These are phyloP conservation scores for Lysandra coridon DNA, from an alignment of 2,888 invertebrate species.

Conservation along the genomic window DNA sequence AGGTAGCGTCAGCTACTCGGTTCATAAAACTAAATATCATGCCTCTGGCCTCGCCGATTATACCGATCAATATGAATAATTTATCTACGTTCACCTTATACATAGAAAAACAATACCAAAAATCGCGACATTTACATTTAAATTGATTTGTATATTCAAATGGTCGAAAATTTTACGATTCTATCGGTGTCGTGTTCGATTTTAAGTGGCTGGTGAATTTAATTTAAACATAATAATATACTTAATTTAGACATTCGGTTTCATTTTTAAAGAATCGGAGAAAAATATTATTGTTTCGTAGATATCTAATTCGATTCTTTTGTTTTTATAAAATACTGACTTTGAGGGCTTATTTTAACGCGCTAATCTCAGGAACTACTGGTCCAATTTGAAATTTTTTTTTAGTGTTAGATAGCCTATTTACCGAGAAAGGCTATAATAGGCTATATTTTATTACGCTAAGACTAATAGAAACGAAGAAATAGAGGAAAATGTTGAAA, in stretches of 20 bases:
- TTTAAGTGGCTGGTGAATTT: not conserved
- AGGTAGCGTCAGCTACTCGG: not conserved
- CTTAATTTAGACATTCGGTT: not conserved
- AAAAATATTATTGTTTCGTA: not conserved
- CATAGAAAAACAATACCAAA: not conserved
- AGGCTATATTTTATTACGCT: no score
- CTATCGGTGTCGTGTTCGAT: not conserved
- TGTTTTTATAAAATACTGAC: not conserved
- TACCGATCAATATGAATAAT: conserved; percentile 2
- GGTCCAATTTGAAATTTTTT: no score
- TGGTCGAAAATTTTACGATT: not conserved
- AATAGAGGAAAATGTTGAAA: no score
- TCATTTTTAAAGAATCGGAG: not conserved
- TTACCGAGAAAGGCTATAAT: no score
- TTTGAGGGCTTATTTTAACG: no score
- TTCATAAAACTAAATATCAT: not conserved
- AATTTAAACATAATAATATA: not conserved
- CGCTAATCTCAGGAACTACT: no score
- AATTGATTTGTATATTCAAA: conserved; percentile 3
- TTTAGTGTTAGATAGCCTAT: no score
- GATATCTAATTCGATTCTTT: not conserved
- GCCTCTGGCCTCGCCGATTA: not conserved
- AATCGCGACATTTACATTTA: conserved; percentile 4
- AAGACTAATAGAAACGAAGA: no score
- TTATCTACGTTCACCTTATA: conserved; percentile 2